Percentiles rank a stretch among this genome's conserved stretches.
Evolutionary conservation across 30 jellyfish, hydroid and myxozoan genomes (phyloP).

Genomic region (Mastigias papua): DNA sequence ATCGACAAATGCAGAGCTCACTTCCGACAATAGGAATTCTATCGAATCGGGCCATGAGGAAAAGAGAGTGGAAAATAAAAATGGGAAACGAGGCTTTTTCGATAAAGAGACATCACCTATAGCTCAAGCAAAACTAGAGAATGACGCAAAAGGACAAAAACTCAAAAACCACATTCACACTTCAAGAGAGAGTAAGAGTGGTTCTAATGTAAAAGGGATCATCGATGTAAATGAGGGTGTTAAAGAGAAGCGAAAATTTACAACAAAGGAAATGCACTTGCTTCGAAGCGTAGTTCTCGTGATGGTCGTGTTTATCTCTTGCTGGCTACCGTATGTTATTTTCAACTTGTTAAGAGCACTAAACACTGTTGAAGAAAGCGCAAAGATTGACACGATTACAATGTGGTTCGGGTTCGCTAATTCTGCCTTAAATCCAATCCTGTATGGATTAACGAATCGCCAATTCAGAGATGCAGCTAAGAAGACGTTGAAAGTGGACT

Average conservation of each 20-base stretch:
- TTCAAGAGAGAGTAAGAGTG: too few species aligned
- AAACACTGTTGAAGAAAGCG: constrained; percentile 28
- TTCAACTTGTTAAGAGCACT: constrained; percentile 65
- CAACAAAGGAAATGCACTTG: constrained; percentile 28
- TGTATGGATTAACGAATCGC: constrained; percentile 80
- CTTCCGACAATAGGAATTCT: not conserved
- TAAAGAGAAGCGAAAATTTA: too few species aligned
- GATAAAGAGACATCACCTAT: too few species aligned
- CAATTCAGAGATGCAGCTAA: constrained; percentile 66
- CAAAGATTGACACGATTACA: constrained; percentile 69
- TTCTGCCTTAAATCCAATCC: constrained; percentile 82
- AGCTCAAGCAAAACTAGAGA: too few species aligned
- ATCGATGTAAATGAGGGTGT: too few species aligned
- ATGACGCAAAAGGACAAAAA: too few species aligned
- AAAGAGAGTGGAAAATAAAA: too few species aligned
- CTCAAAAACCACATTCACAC: too few species aligned
- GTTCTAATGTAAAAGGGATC: too few species aligned
- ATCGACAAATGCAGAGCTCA: not conserved
- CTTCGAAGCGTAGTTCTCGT: constrained; percentile 69
- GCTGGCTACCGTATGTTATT: constrained; percentile 87
- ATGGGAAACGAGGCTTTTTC: too few species aligned
- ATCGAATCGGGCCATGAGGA: not conserved
- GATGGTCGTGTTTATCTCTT: constrained; percentile 65
- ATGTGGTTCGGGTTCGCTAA: constrained; percentile 95
- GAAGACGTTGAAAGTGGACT: not conserved